A percentile compares a stretch with the other conserved stretches of the same genome.
Conservation (phyloP, 2,113 vertebrate genomes). For the Lampris incognitus region DNA sequence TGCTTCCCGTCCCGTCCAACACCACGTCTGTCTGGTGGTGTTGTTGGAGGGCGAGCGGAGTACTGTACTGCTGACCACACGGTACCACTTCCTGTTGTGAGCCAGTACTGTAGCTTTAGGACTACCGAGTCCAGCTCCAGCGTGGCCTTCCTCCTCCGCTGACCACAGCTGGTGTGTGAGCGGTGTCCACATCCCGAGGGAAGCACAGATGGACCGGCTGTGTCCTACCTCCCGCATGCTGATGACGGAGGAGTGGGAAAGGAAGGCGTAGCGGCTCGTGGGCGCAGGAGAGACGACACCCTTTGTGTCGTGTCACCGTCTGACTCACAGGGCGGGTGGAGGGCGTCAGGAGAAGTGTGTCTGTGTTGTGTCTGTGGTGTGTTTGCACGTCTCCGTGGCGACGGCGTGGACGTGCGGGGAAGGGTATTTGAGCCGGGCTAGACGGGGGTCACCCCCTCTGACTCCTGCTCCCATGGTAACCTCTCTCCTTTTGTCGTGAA, state of each 20-base stretch:
- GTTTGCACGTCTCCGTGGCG: constrained; percentile 3
- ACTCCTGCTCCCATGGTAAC: neutral
- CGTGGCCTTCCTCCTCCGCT: no score
- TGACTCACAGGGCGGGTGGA: constrained; percentile 46
- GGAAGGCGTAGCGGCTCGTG: constrained; percentile 48
- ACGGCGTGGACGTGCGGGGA: neutral
- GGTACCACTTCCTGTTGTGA: no score
- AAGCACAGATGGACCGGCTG: no score
- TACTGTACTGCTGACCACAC: no score
- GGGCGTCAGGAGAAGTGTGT: neutral
- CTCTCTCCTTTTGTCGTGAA: constrained; percentile 15
- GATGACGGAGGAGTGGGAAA: constrained; percentile 55
- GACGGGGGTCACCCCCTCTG: neutral
- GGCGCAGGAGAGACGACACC: constrained; percentile 29
- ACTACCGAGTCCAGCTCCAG: no score
- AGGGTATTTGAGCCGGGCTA: neutral
- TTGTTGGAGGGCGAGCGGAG: no score
- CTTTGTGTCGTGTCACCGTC: constrained; percentile 13
- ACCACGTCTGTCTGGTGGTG: no score
- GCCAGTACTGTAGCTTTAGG: no score
- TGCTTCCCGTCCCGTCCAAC: no score
- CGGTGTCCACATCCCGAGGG: no score
- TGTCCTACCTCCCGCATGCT: neutral
- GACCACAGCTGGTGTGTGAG: no score
- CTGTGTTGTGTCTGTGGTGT: constrained; percentile 1